Conservation (phyloP, 2,888 invertebrate genomes). For the Adineta ricciae region DNA sequence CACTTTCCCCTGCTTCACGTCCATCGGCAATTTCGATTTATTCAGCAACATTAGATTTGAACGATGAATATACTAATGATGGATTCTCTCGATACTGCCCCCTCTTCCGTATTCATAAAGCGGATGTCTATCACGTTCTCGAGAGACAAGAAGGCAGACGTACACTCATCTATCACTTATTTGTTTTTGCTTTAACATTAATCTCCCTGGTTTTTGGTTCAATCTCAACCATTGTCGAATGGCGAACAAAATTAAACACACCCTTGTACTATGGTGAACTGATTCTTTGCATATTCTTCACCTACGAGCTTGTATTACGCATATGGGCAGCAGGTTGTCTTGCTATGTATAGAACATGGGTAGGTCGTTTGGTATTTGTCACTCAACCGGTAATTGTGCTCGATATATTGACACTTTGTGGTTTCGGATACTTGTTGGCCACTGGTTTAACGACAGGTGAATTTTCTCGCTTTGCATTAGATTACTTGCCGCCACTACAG, state of each 20-base stretch:
- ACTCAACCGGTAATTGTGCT: neutral
- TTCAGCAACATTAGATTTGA: neutral
- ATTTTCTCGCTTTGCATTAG: neutral
- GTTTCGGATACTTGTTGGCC: neutral
- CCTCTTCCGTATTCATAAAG: neutral
- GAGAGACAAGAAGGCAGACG: neutral
- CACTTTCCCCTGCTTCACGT: neutral
- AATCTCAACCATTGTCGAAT: neutral
- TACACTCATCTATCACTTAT: neutral
- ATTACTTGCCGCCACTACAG: constrained; percentile 25
- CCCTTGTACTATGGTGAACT: constrained; percentile 21
- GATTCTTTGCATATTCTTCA: constrained; percentile 18
- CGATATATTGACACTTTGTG: neutral
- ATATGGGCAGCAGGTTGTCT: constrained; percentile 30
- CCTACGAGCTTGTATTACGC: constrained; percentile 18
- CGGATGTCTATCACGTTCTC: neutral
- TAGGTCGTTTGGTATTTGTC: neutral
- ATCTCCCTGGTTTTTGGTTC: neutral
- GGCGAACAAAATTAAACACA: neutral
- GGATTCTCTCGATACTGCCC: neutral
- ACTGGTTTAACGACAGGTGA: neutral
- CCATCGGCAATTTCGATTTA: neutral
- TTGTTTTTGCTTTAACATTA: neutral
- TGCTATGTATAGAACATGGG: neutral
- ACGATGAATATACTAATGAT: neutral